Evolutionary conservation across 1,140 invertebrate genomes (phyloP).

Genomic region (Drosophila sucinea): DNA sequence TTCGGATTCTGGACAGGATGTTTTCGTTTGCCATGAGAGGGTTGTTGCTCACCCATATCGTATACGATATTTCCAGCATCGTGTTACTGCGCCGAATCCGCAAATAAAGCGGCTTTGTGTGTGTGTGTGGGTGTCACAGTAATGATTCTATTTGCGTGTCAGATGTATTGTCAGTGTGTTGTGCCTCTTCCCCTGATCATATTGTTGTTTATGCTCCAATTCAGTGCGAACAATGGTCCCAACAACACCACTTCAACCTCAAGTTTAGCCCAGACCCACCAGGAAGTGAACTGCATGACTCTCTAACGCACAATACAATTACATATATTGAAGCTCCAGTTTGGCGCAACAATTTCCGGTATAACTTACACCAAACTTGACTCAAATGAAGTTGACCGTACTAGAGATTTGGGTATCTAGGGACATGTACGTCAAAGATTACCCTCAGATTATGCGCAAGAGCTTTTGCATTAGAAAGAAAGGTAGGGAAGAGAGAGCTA

Average conservation of each 20-base stretch:
- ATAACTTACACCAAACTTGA: conserved; percentile 35
- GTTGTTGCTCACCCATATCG: conserved; percentile 46
- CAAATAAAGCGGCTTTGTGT: conserved; percentile 19
- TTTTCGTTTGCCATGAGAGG: conserved; percentile 29
- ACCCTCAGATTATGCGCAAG: conserved; percentile 8
- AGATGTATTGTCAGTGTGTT: not conserved
- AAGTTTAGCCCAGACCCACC: conserved; percentile 52
- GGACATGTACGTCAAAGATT: too few species aligned
- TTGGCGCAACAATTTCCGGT: conserved; percentile 71
- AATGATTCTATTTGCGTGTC: conserved; percentile 63
- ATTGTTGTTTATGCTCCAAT: conserved; percentile 71
- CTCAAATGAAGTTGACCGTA: conserved; percentile 55
- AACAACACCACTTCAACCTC: conserved; percentile 59
- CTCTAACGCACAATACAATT: conserved; percentile 49
- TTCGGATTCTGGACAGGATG: conserved; percentile 73
- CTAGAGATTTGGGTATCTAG: not conserved
- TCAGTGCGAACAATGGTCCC: conserved; percentile 59
- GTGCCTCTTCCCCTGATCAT: conserved; percentile 16
- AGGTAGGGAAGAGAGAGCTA: not conserved
- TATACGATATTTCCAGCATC: conserved; percentile 38
- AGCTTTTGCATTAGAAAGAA: conserved; percentile 27
- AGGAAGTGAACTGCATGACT: conserved; percentile 50
- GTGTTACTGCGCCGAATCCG: conserved; percentile 69
- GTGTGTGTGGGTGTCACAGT: conserved; percentile 62
- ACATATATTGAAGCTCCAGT: conserved; percentile 35